These are phyloP conservation scores for Apogon hyalosoma DNA, from an alignment of 2,797 vertebrate species.

Conservation along the genomic window DNA sequence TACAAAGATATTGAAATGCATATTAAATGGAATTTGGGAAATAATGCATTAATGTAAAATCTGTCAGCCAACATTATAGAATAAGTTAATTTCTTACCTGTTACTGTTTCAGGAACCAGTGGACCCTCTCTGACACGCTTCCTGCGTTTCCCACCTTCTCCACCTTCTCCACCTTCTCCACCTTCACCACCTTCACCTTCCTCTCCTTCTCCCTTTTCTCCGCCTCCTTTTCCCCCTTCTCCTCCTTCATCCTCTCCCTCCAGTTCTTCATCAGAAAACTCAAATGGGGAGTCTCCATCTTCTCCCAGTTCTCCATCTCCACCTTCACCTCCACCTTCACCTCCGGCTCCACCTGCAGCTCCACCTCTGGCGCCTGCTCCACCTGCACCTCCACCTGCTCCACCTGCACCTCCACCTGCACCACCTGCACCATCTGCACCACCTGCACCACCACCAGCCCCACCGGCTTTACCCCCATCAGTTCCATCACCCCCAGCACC, in stretches of 20 bases:
- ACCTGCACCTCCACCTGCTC: not conserved
- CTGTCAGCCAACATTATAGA: not conserved
- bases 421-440: not conserved
- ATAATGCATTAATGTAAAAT: not conserved
- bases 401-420: not conserved
- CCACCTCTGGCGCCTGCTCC: not conserved
- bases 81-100: slow-evolving; percentile 71
- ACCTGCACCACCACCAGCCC: not conserved
- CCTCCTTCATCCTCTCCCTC: slow-evolving; percentile 9
- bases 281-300: slow-evolving; percentile 44
- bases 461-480: not conserved
- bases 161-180: slow-evolving; percentile 22
- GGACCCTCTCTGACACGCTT: slow-evolving; percentile 62
- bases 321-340: not conserved
- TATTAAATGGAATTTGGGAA: no score
- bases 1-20: not conserved
- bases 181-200: slow-evolving; percentile 27
- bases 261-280: slow-evolving; percentile 43
- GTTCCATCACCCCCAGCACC: not conserved
- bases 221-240: slow-evolving; percentile 4
- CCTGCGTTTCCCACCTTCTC: slow-evolving; percentile 40
- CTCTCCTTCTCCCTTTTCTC: not conserved
- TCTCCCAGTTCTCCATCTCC: slow-evolving; percentile 15
- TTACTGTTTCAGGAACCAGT: slow-evolving; percentile 69
- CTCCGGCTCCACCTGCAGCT: not conserved